Evolutionary conservation across 2,888 invertebrate genomes (phyloP).

Genomic region (Bellardia bayeri): DNA sequence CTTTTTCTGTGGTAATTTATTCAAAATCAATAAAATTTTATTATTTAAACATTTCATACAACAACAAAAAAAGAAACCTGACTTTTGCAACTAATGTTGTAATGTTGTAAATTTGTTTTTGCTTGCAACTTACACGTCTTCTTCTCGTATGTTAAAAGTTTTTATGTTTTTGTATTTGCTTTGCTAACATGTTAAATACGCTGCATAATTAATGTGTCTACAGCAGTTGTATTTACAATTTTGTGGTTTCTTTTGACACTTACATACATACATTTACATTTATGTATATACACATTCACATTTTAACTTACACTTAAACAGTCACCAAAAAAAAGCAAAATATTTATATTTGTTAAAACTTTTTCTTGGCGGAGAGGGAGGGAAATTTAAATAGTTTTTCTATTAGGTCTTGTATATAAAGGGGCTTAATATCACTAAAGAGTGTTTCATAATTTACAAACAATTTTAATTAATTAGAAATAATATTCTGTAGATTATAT

Average conservation of each 20-base stretch:
- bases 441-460: no score
- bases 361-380: background rate
- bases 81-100: background rate
- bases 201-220: conserved; percentile 71
- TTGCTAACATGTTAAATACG: conserved; percentile 30
- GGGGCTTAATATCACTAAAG: background rate
- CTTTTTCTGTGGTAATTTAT: conserved; percentile 35
- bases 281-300: background rate
- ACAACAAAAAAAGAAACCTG: background rate
- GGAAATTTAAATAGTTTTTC: no score
- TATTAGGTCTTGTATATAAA: background rate
- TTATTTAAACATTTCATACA: conserved; percentile 10
- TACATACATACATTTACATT: background rate
- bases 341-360: conserved; percentile 38
- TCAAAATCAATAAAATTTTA: conserved; percentile 59
- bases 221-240: conserved; percentile 70
- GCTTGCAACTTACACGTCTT: conserved; percentile 13
- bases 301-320: background rate
- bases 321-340: background rate
- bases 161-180: background rate
- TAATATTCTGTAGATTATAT: no score
- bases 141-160: background rate
- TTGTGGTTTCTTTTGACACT: conserved; percentile 63
- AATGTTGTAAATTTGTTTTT: conserved; percentile 22
- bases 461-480: no score